phyloP scores from a whole-genome alignment of 1,140 invertebrate species.

The Aphelenchoides avenae region DNA sequence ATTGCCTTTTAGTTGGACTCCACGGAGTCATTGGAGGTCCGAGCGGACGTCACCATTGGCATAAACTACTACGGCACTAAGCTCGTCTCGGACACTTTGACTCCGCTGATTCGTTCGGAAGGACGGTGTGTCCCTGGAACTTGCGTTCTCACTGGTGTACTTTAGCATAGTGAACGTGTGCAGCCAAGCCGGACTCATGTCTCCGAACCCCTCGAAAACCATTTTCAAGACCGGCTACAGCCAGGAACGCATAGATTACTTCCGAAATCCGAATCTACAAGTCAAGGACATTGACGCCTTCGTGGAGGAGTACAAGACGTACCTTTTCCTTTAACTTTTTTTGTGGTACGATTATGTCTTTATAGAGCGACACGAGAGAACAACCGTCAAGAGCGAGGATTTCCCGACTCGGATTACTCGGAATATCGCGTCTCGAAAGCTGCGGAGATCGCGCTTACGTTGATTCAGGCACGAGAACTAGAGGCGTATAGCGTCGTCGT shows the following conservation, averaged over 20 bases:
- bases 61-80: conserved; percentile 71
- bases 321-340: too few relatives aligned
- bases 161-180: conserved; percentile 72
- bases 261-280: conserved; percentile 64
- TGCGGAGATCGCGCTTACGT: conserved; percentile 43
- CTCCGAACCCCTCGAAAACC: too few relatives aligned
- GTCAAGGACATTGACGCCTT: conserved; percentile 68
- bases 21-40: conserved; percentile 67
- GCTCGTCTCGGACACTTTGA: conserved; percentile 67
- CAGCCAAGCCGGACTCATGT: conserved; percentile 66
- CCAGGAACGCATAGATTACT: conserved; percentile 56
- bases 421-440: conserved; percentile 69
- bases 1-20: too few relatives aligned
- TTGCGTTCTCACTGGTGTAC: too few relatives aligned
- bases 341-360: too few relatives aligned
- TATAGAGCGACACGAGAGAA: conserved; percentile 65
- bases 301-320: conserved; percentile 62
- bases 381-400: conserved; percentile 64
- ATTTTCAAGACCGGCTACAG: too few relatives aligned
- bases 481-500: conserved; percentile 28
- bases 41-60: conserved; percentile 69
- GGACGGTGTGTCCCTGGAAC: conserved; percentile 60
- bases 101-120: conserved; percentile 69
- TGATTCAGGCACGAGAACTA: conserved; percentile 30
- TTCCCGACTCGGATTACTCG: conserved; percentile 63